Conservation (phyloP, 2,888 invertebrate species). For the Chloroclystis v-ata region DNA sequence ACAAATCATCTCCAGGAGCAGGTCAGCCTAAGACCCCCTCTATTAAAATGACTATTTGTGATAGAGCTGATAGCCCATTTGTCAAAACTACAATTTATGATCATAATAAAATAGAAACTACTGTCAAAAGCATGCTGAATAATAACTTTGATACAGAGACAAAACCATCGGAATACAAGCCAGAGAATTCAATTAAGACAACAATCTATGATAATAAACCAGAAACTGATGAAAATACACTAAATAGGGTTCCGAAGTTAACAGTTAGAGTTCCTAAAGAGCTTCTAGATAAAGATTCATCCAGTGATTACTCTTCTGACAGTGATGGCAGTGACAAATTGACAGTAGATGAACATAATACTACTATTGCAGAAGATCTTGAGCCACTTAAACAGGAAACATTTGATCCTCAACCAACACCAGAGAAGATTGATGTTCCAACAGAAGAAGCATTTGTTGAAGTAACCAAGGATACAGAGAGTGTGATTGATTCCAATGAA, state of each 20-base stretch:
- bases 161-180: conserved; percentile 52
- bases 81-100: conserved; percentile 68
- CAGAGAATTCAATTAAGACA: conserved; percentile 60
- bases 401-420: conserved; percentile 16
- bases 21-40: conserved; percentile 52
- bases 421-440: conserved; percentile 25
- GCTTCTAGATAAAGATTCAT: conserved; percentile 73
- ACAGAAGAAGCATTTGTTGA: conserved; percentile 35
- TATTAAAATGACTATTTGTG: conserved; percentile 74
- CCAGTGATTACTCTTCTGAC: conserved; percentile 74
- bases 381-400: conserved; percentile 28
- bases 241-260: conserved; percentile 82
- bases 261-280: conserved; percentile 82
- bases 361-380: conserved; percentile 34
- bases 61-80: conserved; percentile 71
- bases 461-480: conserved; percentile 29
- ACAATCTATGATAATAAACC: conserved; percentile 72
- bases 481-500: conserved; percentile 15
- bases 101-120: conserved; percentile 56
- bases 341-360: conserved; percentile 75
- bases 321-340: conserved; percentile 81
- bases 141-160: conserved; percentile 54
- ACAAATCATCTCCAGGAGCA: conserved; percentile 34
- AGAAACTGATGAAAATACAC: conserved; percentile 57
- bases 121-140: conserved; percentile 57